A percentile compares a stretch with the other conserved stretches of the same genome.
Conservation (phyloP, 2,113 vertebrate species). For the Zosterops pallidus region DNA sequence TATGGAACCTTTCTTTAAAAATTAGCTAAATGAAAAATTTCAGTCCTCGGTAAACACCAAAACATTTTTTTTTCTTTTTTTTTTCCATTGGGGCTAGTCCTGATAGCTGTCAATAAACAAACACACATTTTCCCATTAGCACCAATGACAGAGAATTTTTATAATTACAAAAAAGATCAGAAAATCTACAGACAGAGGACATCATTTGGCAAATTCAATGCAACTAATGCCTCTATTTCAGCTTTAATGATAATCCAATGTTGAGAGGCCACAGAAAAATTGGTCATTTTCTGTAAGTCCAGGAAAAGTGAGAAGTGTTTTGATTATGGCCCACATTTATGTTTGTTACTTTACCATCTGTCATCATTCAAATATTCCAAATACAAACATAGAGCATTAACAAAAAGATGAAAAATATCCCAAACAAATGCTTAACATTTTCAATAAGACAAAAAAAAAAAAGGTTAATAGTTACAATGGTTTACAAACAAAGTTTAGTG, state of each 20-base stretch:
- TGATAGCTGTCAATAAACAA: constrained; percentile 73
- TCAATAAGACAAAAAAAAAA: constrained; percentile 90
- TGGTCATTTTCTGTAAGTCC: constrained; percentile 61
- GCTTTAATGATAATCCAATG: constrained; percentile 62
- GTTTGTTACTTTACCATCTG: constrained; percentile 72
- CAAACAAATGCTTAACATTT: constrained; percentile 85
- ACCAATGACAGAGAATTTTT: constrained; percentile 78
- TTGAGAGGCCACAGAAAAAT: constrained; percentile 70
- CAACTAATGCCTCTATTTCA: constrained; percentile 68
- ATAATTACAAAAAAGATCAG: constrained; percentile 72
- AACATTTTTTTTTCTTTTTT: constrained; percentile 56
- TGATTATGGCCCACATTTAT: constrained; percentile 69
- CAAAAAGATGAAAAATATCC: constrained; percentile 80
- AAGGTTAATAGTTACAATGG: constrained; percentile 99
- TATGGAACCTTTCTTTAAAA: constrained; percentile 75
- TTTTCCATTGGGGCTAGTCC: constrained; percentile 72
- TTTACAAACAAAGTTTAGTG: constrained; percentile 99
- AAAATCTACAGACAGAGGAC: constrained; percentile 74
- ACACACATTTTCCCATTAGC: constrained; percentile 78
- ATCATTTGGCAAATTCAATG: constrained; percentile 73
- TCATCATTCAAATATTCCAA: constrained; percentile 80
- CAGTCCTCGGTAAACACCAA: constrained; percentile 75
- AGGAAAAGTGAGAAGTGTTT: constrained; percentile 66
- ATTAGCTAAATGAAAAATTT: constrained; percentile 77
- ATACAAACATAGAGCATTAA: constrained; percentile 89